Evolutionary conservation across 2,113 vertebrate species (phyloP), one percentile per base, ranked within the genome.

Genomic region (Neotragus moschatus): DNA sequence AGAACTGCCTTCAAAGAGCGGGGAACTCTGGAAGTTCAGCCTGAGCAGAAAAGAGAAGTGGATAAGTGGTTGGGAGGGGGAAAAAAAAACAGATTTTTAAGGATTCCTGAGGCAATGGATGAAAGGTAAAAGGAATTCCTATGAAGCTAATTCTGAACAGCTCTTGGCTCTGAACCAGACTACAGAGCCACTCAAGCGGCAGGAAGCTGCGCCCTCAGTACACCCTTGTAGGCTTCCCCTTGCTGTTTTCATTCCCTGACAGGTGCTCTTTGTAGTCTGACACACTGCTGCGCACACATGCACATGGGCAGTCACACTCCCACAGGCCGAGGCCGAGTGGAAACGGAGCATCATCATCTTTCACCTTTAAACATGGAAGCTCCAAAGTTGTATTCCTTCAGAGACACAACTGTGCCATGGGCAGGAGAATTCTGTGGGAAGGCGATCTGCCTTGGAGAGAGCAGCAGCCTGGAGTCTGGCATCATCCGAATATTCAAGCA

Each of bases 281-380:
- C 7, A n/a, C 13, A 11, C 8, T 3, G 1, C 16, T 3, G 33
- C 39, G 39, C 36, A 1, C 1, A 0, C 8, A 4, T 12, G 51
- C 55, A 7, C 2, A 0, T 17, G 58, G 47, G 9, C 43, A 73
- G 36, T 81, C 9, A 12, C 4, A 28, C 14, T 8, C 30, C 82
- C 56, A 0, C 2, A 30, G 26, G 12, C 73, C 15, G 2, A 55
- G n/a, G 13, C 13, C 25, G 43, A 56, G 80, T 14, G 13, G 7
- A 39, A 51, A 3, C 7, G 3, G 3, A 12, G 23, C 9, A 4
- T 51, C 79, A 6, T 53, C 49, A 2, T 39, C 82, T 43, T 84
- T 73, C 45, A 53, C 39, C 60, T 88, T 89, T 63, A 63, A 63
- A 90, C 70, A 75, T 25, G 36, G 66, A 21, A 73, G 66, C 21